These are phyloP conservation scores for Idaea biselata DNA, from an alignment of 2,888 invertebrate species.

Conservation along the genomic window DNA sequence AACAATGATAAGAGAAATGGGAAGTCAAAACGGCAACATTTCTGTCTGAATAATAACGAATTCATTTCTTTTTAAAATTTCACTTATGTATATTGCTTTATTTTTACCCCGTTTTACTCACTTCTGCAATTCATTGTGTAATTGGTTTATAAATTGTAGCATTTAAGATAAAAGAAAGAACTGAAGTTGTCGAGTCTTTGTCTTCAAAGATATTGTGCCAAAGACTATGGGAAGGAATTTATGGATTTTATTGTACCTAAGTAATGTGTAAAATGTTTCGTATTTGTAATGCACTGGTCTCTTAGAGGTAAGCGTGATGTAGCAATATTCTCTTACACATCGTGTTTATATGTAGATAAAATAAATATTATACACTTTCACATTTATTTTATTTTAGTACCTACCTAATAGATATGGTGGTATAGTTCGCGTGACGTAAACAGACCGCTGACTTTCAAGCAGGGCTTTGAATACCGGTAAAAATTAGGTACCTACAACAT, in stretches of 20 bases:
- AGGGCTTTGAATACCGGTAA: no score
- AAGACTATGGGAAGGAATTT: conserved; percentile 65
- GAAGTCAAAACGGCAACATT: no score
- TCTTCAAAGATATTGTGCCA: conserved; percentile 79
- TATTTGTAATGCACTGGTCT: conserved; percentile 69
- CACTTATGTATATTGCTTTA: no score
- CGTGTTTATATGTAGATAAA: conserved; percentile 79
- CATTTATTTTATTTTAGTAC: conserved; percentile 23
- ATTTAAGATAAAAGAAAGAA: conserved; percentile 56
- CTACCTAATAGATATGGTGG: no score
- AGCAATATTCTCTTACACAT: conserved; percentile 71
- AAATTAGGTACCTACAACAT: no score
- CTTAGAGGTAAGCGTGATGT: conserved; percentile 66
- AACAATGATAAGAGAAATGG: neutral
- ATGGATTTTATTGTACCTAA: conserved; percentile 47
- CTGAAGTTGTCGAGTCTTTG: conserved; percentile 75
- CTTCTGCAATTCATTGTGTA: neutral
- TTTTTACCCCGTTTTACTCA: neutral
- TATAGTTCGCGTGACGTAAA: no score
- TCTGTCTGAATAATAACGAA: no score
- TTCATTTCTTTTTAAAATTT: no score
- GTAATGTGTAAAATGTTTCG: conserved; percentile 50
- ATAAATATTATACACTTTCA: conserved; percentile 70
- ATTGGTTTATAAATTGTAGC: conserved; percentile 47
- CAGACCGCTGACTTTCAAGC: no score